Percentiles rank a stretch among this genome's conserved stretches.
These are phyloP conservation scores for Pteronotus mesoamericanus DNA, from an alignment of 2,797 vertebrate genomes.

Conservation along the genomic window DNA sequence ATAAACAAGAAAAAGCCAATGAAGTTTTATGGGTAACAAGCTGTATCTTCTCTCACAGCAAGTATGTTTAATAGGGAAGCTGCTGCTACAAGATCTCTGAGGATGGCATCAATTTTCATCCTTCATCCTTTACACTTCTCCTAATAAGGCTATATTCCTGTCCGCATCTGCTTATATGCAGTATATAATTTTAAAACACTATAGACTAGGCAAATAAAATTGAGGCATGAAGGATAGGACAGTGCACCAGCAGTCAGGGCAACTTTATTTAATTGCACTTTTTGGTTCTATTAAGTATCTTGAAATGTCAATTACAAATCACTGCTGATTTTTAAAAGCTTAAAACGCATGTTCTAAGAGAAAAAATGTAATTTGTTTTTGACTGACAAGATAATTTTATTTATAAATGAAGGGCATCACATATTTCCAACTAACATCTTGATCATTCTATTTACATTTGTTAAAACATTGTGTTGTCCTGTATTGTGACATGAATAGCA, in stretches of 20 bases:
- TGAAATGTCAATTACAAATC: background rate
- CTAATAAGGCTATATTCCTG: background rate
- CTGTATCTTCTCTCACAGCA: background rate
- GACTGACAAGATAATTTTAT: conserved; percentile 13
- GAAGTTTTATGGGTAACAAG: background rate
- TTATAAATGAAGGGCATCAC: conserved; percentile 9
- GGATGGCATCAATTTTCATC: background rate
- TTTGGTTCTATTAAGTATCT: background rate
- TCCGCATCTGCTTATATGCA: background rate
- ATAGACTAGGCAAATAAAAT: background rate
- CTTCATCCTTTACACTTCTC: background rate
- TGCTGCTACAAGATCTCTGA: background rate
- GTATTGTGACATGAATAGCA: background rate
- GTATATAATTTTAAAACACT: background rate
- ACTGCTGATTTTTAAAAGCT: background rate
- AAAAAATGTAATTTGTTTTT: conserved; percentile 16
- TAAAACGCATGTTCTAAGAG: background rate
- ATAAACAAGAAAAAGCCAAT: background rate
- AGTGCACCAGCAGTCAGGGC: background rate
- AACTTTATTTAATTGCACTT: background rate
- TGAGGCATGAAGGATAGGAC: background rate
- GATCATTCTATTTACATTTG: background rate
- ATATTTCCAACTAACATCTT: background rate
- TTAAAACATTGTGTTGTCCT: background rate
- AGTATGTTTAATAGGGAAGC: background rate